phyloP scores from a whole-genome alignment of 2,888 invertebrate species.

The Timema podura region DNA sequence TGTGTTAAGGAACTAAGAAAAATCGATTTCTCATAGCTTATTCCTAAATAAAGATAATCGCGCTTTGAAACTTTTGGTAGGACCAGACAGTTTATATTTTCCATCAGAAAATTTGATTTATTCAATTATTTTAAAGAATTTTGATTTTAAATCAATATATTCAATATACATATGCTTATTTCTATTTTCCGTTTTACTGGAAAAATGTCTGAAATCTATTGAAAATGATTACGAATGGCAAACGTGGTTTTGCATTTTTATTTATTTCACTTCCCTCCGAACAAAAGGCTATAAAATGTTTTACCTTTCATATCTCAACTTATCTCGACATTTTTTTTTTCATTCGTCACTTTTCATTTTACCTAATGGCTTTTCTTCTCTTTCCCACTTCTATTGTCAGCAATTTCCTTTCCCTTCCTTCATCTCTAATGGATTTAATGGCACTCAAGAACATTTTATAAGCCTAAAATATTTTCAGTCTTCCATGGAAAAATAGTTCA shows the following conservation, averaged over 20 bases:
- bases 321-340: background rate
- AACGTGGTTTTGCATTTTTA: too few species aligned
- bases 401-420: conserved; percentile 20
- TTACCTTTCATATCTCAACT: too few species aligned
- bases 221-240: too few species aligned
- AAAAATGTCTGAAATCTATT: too few species aligned
- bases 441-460: conserved; percentile 23
- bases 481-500: too few species aligned
- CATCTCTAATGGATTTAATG: conserved; percentile 24
- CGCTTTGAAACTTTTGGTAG: too few species aligned
- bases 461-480: conserved; percentile 15
- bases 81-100: too few species aligned
- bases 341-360: conserved; percentile 1
- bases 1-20: too few species aligned
- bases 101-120: background rate
- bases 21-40: too few species aligned
- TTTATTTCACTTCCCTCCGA: too few species aligned
- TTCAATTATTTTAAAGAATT: background rate
- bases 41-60: background rate
- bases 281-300: too few species aligned
- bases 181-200: background rate
- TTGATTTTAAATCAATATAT: background rate
- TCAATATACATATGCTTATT: background rate
- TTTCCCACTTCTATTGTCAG: conserved; percentile 20
- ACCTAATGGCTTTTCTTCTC: conserved; percentile 9